These are phyloP conservation scores for Musca domestica DNA, from an alignment of 1,140 invertebrate genomes.

Conservation along the genomic window DNA sequence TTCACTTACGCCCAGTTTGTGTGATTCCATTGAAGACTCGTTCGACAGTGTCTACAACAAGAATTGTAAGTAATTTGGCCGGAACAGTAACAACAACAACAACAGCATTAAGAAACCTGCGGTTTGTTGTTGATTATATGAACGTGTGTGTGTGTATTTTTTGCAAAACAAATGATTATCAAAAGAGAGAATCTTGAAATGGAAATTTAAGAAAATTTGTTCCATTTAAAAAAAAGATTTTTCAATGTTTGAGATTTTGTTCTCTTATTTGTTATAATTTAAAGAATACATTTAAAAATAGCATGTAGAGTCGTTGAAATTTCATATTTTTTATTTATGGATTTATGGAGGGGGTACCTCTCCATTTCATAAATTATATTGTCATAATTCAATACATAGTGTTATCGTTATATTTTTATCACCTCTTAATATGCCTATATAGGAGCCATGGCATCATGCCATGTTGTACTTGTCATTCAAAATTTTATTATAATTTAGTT, in stretches of 20 bases:
- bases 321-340: too few species aligned
- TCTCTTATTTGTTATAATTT: background rate
- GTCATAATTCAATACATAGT: too few species aligned
- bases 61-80: constrained; percentile 52
- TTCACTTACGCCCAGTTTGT: constrained; percentile 37
- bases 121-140: background rate
- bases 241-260: background rate
- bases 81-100: background rate
- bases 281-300: background rate
- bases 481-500: too few species aligned
- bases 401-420: too few species aligned
- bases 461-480: too few species aligned
- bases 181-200: too few species aligned
- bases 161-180: too few species aligned
- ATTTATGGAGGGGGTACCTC: too few species aligned
- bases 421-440: too few species aligned
- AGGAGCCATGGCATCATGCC: too few species aligned
- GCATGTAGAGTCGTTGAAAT: too few species aligned
- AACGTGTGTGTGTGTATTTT: background rate
- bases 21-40: constrained; percentile 48
- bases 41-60: constrained; percentile 51
- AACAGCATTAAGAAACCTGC: background rate
- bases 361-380: too few species aligned
- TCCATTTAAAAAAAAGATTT: background rate
- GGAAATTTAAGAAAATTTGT: background rate